These are phyloP conservation scores for Ascidia mentula DNA, from an alignment of 23 tunicate species.

Conservation along the genomic window DNA sequence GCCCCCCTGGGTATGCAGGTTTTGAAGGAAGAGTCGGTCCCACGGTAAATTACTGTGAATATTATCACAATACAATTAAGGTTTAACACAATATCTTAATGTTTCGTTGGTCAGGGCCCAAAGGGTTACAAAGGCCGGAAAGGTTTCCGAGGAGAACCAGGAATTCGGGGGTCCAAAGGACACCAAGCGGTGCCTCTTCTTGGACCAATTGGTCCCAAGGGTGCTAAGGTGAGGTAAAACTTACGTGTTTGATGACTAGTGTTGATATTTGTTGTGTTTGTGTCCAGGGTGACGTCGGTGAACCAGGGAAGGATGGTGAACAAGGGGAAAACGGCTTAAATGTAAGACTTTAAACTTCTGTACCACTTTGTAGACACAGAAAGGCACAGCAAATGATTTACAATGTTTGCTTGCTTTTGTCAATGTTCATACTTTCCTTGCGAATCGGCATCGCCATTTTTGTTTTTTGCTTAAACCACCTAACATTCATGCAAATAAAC, in stretches of 20 bases:
- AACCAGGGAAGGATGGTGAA: background rate
- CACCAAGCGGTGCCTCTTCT: background rate
- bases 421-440: background rate
- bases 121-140: background rate
- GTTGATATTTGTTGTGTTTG: no score
- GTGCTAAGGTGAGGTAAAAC: background rate
- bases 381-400: no score
- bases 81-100: background rate
- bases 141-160: background rate
- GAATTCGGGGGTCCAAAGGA: background rate
- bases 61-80: background rate
- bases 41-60: background rate
- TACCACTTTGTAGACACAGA: no score
- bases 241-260: no score
- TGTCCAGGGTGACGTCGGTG: background rate
- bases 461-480: background rate
- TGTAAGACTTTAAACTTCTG: no score
- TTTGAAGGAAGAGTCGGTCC: background rate
- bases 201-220: constrained; percentile 1
- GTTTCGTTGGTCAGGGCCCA: background rate
- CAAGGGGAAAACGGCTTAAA: background rate
- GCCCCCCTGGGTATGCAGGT: background rate
- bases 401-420: background rate
- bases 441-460: background rate
- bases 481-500: no score